phyloP scores from a whole-genome alignment of 1,140 invertebrate genomes.

The Leptestheria dahalacensis region DNA sequence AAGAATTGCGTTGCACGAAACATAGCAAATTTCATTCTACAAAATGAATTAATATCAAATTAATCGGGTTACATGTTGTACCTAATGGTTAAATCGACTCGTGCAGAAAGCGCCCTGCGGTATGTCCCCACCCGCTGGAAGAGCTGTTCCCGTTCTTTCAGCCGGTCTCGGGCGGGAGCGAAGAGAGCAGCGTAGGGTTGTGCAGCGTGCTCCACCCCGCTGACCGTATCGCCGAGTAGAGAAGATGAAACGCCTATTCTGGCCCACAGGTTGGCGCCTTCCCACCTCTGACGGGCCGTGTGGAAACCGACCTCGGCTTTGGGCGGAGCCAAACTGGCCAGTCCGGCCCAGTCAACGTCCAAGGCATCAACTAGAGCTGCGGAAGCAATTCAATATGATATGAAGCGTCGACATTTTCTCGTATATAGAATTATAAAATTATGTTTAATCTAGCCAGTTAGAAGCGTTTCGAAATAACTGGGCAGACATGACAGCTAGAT shows the following conservation, averaged over 20 bases:
- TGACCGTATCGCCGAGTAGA: conserved; percentile 18
- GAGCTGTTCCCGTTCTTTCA: conserved; percentile 28
- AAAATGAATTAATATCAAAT: no score
- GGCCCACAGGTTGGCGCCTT: conserved; percentile 48
- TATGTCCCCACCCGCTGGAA: conserved; percentile 34
- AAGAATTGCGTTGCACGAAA: no score
- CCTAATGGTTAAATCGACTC: conserved; percentile 42
- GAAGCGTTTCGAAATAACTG: no score
- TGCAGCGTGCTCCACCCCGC: background rate
- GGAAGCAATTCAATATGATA: no score
- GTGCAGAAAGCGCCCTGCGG: conserved; percentile 42
- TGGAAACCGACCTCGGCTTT: conserved; percentile 19
- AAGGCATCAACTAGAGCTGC: conserved; percentile 67
- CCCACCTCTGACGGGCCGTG: conserved; percentile 54
- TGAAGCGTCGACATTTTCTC: no score
- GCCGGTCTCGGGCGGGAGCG: conserved; percentile 31
- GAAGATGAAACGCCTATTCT: conserved; percentile 47
- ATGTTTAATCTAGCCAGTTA: no score
- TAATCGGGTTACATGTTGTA: no score
- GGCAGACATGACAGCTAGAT: no score
- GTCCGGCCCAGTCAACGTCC: conserved; percentile 81
- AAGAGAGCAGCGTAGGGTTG: conserved; percentile 46
- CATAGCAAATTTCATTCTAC: no score
- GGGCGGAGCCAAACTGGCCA: conserved; percentile 38
- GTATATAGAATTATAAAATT: no score